These are phyloP conservation scores for Holacanthus passer DNA, from an alignment of 2,113 vertebrate species.

Conservation along the genomic window DNA sequence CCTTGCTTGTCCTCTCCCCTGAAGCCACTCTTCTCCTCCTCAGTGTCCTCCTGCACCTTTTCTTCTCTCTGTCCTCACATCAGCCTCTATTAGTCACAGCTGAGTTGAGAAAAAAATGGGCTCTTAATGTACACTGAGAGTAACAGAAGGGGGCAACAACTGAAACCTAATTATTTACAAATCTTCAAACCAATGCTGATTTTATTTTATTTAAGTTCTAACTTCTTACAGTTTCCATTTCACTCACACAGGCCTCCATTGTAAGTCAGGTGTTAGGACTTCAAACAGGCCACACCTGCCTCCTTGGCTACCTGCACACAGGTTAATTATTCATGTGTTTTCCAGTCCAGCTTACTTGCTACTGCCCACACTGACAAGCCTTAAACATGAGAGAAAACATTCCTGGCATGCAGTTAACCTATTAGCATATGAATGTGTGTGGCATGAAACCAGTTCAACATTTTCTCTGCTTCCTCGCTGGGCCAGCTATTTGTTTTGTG, in stretches of 20 bases:
- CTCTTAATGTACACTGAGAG: constrained; percentile 45
- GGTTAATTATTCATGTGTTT: constrained; percentile 67
- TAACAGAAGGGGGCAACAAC: constrained; percentile 13
- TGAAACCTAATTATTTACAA: constrained; percentile 14
- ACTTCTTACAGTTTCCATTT: background rate
- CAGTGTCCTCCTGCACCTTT: constrained; percentile 23
- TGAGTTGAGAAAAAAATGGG: constrained; percentile 51
- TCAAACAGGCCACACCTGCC: background rate
- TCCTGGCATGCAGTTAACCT: constrained; percentile 51
- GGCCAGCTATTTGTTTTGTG: constrained; percentile 74
- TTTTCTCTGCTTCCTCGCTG: constrained; percentile 35
- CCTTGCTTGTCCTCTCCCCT: constrained; percentile 9
- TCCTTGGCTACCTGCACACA: constrained; percentile 10
- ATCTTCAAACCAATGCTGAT: background rate
- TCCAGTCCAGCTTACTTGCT: constrained; percentile 27
- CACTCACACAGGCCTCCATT: background rate
- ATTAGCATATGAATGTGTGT: constrained; percentile 76
- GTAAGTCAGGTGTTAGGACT: background rate
- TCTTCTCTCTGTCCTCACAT: constrained; percentile 44
- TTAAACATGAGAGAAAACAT: constrained; percentile 34
- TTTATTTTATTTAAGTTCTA: background rate
- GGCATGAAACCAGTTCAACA: constrained; percentile 69
- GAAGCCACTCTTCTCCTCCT: constrained; percentile 16
- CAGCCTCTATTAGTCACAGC: constrained; percentile 68
- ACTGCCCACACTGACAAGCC: background rate